A percentile compares a stretch with the other conserved stretches of the same genome.
phyloP scores from a whole-genome alignment of 2,888 invertebrate genomes.

The Torymus tubicola region DNA sequence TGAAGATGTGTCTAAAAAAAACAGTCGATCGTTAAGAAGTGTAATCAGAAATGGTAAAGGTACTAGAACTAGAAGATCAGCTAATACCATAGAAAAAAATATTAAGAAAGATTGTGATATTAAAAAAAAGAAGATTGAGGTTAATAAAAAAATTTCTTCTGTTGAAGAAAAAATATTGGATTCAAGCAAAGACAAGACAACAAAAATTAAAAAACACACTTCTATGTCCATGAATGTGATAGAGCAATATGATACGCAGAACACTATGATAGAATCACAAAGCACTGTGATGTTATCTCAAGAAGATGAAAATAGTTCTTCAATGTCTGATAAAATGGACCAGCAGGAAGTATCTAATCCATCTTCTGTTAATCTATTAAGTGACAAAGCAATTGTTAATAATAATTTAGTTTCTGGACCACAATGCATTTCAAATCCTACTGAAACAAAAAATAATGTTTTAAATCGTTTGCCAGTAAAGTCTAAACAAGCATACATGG shows the following conservation, averaged over 20 bases:
- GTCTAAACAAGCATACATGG: conserved; percentile 37
- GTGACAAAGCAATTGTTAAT: conserved; percentile 50
- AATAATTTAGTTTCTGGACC: conserved; percentile 41
- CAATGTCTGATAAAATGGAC: conserved; percentile 68
- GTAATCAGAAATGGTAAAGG: conserved; percentile 32
- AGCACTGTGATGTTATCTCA: conserved; percentile 54
- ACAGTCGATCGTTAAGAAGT: conserved; percentile 49
- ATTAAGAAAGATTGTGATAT: conserved; percentile 41
- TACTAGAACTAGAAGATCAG: conserved; percentile 43
- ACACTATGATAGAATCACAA: conserved; percentile 22
- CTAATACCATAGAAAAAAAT: conserved; percentile 21
- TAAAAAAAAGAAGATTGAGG: conserved; percentile 44
- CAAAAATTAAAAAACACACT: conserved; percentile 41
- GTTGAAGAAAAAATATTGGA: conserved; percentile 25
- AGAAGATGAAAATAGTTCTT: conserved; percentile 67
- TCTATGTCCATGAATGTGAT: conserved; percentile 5
- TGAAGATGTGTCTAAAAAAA: conserved; percentile 30
- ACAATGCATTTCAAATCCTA: conserved; percentile 30
- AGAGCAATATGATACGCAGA: conserved; percentile 47
- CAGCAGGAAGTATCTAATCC: conserved; percentile 56
- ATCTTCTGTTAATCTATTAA: conserved; percentile 53
- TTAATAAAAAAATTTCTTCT: conserved; percentile 14
- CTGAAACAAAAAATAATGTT: conserved; percentile 29
- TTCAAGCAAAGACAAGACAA: conserved; percentile 44
- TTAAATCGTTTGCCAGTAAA: conserved; percentile 28